These are phyloP conservation scores for Manduca sexta DNA, from an alignment of 1,140 invertebrate genomes.

Conservation along the genomic window DNA sequence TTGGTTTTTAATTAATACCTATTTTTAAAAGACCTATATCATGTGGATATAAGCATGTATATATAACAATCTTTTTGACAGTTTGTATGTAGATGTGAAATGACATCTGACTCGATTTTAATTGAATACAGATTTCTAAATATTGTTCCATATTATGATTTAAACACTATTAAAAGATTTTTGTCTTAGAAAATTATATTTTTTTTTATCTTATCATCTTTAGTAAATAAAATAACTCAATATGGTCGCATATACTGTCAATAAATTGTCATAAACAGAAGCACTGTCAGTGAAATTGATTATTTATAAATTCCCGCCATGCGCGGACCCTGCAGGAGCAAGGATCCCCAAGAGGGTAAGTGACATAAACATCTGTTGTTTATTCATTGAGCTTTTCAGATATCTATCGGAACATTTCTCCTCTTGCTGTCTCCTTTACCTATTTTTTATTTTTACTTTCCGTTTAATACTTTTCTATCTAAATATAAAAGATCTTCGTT, in stretches of 20 bases:
- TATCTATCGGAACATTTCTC: conserved; percentile 23
- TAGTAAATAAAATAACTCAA: neutral
- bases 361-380: conserved; percentile 48
- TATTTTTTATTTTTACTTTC: neutral
- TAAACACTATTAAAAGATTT: too few species aligned
- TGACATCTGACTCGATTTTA: too few species aligned
- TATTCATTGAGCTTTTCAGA: conserved; percentile 38
- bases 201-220: too few species aligned
- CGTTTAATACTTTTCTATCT: neutral
- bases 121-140: too few species aligned
- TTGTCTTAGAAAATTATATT: too few species aligned
- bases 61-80: too few species aligned
- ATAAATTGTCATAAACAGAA: neutral
- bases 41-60: too few species aligned
- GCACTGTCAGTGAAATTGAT: conserved; percentile 13
- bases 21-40: too few species aligned
- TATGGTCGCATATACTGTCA: neutral
- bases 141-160: too few species aligned
- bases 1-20: too few species aligned
- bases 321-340: conserved; percentile 12
- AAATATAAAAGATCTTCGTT: too few species aligned
- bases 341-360: conserved; percentile 10
- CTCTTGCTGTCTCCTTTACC: conserved; percentile 18
- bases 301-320: conserved; percentile 24
- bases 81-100: too few species aligned